Evolutionary conservation across 2,797 vertebrate species (phyloP).

Genomic region (Sebastes hubbsi): DNA sequence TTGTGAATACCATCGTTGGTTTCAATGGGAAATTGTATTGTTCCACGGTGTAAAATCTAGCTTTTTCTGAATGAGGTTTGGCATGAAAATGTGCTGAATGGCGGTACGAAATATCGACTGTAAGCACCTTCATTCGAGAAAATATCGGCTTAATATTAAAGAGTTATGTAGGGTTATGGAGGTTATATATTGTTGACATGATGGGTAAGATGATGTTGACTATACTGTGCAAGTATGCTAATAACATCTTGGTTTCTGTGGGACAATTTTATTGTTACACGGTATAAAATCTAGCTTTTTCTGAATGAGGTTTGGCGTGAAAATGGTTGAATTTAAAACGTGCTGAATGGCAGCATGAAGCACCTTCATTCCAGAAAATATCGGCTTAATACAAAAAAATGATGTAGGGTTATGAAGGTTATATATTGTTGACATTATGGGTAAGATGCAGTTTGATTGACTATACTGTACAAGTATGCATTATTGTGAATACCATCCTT

Average conservation of each 20-base stretch:
- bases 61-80: slow-evolving; percentile 23
- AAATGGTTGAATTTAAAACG: slow-evolving; percentile 43
- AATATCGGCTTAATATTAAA: slow-evolving; percentile 4
- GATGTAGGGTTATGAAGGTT: too few species aligned
- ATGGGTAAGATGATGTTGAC: neutral
- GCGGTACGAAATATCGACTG: neutral
- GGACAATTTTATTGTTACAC: neutral
- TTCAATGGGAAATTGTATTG: neutral
- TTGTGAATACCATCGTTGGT: neutral
- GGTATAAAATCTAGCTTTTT: neutral
- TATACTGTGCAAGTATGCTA: neutral
- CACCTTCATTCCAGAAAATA: slow-evolving; percentile 44
- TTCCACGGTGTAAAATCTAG: neutral
- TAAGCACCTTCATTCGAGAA: slow-evolving; percentile 45
- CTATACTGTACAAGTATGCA: neutral
- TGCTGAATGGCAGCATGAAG: slow-evolving; percentile 21
- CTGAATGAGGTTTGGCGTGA: slow-evolving; percentile 16
- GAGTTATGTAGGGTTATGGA: too few species aligned
- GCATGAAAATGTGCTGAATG: slow-evolving; percentile 36
- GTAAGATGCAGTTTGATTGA: too few species aligned
- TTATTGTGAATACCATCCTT: neutral
- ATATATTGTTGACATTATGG: too few species aligned
- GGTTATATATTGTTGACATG: too few species aligned
- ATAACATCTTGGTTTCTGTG: neutral
- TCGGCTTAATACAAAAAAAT: neutral